A percentile compares a stretch with the other conserved stretches of the same genome.
These are phyloP conservation scores for Natrix natrix DNA, from an alignment of 2,797 vertebrate species.

Conservation along the genomic window DNA sequence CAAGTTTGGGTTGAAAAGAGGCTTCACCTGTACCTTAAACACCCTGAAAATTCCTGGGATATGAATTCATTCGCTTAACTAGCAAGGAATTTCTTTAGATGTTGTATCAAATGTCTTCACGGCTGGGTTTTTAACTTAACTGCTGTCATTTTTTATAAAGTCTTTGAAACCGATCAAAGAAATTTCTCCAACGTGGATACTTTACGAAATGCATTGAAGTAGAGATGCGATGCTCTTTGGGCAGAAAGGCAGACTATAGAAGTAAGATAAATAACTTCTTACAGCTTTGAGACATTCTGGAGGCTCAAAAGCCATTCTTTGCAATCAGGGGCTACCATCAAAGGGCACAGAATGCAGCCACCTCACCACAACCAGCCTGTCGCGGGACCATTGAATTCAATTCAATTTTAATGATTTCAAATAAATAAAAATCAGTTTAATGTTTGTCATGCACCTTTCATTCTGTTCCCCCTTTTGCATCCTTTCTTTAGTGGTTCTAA, in stretches of 20 bases:
- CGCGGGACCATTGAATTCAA: no score
- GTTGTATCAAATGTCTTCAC: background rate
- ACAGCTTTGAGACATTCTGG: background rate
- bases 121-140: background rate
- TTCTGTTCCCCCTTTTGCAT: background rate
- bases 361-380: no score
- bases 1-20: background rate
- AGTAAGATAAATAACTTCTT: background rate
- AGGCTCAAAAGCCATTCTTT: background rate
- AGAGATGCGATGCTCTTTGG: background rate
- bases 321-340: no score
- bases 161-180: constrained; percentile 1
- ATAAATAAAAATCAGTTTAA: background rate
- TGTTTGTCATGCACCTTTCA: background rate
- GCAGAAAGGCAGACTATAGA: background rate
- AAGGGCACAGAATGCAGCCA: background rate
- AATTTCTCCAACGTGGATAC: background rate
- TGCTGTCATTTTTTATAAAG: background rate
- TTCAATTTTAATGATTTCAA: no score
- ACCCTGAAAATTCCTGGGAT: background rate
- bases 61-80: background rate
- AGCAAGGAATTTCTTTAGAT: constrained; percentile 15
- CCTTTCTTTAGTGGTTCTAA: background rate
- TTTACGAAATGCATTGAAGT: background rate
- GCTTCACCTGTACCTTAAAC: background rate